Evolutionary conservation across 2,888 invertebrate genomes (phyloP).

Genomic region (Orchesella flavescens): DNA sequence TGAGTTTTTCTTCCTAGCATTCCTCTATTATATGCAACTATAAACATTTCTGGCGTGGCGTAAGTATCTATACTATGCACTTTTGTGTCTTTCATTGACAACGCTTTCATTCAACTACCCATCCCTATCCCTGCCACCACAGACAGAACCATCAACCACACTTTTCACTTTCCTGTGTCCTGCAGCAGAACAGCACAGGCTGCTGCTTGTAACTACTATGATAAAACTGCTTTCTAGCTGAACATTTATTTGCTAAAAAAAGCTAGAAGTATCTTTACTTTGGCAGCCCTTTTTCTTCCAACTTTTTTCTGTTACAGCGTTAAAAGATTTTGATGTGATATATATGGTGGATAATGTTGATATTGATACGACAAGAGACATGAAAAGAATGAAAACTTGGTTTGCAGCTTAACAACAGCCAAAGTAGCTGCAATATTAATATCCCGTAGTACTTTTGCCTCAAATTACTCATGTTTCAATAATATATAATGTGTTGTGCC

Average conservation of each 20-base stretch:
- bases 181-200: too few species aligned
- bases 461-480: constrained; percentile 8
- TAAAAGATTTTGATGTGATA: constrained; percentile 2
- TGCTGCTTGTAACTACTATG: too few species aligned
- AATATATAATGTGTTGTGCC: neutral
- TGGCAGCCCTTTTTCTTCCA: constrained; percentile 15
- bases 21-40: neutral
- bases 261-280: constrained; percentile 2
- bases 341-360: constrained; percentile 46
- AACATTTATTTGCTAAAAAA: constrained; percentile 24
- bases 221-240: too few species aligned
- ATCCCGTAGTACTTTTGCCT: too few species aligned
- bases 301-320: constrained; percentile 9
- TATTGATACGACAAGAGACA: constrained; percentile 30
- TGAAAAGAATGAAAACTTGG: neutral
- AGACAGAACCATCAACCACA: constrained; percentile 20
- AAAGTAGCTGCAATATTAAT: too few species aligned
- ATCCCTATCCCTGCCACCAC: too few species aligned
- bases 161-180: constrained; percentile 14
- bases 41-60: neutral
- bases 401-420: constrained; percentile 7
- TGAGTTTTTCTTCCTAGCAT: constrained; percentile 14
- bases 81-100: constrained; percentile 14
- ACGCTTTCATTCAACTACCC: neutral
- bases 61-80: neutral